Percentiles rank a stretch among this genome's conserved stretches.
Conservation (phyloP, 2,888 invertebrate genomes). For the Myopa tessellatipennis region DNA sequence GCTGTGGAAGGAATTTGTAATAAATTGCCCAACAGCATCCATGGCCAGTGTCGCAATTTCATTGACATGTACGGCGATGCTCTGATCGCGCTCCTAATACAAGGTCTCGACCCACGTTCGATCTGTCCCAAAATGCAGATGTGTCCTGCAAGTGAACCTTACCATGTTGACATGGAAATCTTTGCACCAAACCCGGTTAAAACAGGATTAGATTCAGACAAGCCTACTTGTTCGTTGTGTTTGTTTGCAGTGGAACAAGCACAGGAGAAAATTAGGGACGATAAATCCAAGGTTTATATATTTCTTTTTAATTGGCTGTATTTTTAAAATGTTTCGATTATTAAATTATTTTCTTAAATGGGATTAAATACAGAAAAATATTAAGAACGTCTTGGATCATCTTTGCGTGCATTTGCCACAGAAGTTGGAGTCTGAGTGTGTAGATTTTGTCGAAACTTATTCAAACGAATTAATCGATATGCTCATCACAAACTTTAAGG, state of each 20-base stretch:
- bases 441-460: constrained; percentile 81
- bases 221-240: constrained; percentile 84
- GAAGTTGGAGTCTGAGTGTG: constrained; percentile 76
- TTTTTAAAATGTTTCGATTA: background rate
- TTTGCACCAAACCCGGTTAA: constrained; percentile 62
- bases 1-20: constrained; percentile 78
- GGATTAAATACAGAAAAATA: constrained; percentile 72
- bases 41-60: constrained; percentile 78
- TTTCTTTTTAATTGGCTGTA: background rate
- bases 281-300: constrained; percentile 77
- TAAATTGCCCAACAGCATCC: constrained; percentile 74
- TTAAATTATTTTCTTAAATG: background rate
- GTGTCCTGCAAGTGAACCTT: constrained; percentile 72
- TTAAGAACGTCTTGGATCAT: constrained; percentile 76
- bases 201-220: constrained; percentile 66
- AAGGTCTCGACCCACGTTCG: constrained; percentile 69
- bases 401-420: constrained; percentile 78
- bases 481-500: constrained; percentile 79
- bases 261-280: constrained; percentile 78
- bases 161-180: constrained; percentile 70
- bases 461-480: constrained; percentile 81
- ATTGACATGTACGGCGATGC: constrained; percentile 83
- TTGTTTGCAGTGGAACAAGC: constrained; percentile 83
- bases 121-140: constrained; percentile 78
- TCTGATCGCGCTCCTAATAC: constrained; percentile 80